A percentile compares a stretch with the other conserved stretches of the same genome.
These are phyloP conservation scores for Dolichotis patagonum DNA, from an alignment of 2,113 vertebrate species.

Conservation along the genomic window DNA sequence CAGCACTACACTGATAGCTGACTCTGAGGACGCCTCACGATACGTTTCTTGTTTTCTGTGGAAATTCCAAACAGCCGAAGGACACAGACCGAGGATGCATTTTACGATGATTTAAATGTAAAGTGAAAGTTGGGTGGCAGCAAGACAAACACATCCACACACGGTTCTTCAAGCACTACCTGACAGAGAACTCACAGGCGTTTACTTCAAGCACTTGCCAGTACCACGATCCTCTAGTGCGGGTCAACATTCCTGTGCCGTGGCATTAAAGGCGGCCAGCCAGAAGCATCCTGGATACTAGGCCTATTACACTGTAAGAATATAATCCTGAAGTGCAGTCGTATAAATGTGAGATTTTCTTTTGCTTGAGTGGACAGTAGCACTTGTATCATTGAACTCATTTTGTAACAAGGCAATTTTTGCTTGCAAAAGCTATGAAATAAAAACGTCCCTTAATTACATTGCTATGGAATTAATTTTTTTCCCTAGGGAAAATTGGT, in stretches of 20 bases:
- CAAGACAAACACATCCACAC: slow-evolving; percentile 76
- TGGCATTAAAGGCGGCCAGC: slow-evolving; percentile 84
- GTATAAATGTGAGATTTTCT: slow-evolving; percentile 93
- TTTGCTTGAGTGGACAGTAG: slow-evolving; percentile 96
- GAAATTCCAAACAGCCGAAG: slow-evolving; percentile 81
- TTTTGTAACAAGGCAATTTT: slow-evolving; percentile 97
- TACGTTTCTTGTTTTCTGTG: slow-evolving; percentile 12
- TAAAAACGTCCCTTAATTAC: slow-evolving; percentile 89
- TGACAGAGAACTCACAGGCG: slow-evolving; percentile 83
- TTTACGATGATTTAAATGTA: slow-evolving; percentile 73
- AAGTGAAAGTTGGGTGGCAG: slow-evolving; percentile 60
- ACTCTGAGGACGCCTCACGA: slow-evolving; percentile 89
- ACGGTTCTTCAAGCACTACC: slow-evolving; percentile 80
- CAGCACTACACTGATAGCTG: slow-evolving; percentile 85
- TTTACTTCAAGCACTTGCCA: slow-evolving; percentile 85
- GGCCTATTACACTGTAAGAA: slow-evolving; percentile 85
- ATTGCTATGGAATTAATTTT: slow-evolving; percentile 87
- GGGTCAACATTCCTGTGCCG: slow-evolving; percentile 88
- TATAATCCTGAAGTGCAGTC: slow-evolving; percentile 91
- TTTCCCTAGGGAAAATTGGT: slow-evolving; percentile 77
- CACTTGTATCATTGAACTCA: slow-evolving; percentile 92
- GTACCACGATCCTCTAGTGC: slow-evolving; percentile 83
- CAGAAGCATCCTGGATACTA: slow-evolving; percentile 85
- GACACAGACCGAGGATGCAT: slow-evolving; percentile 71
- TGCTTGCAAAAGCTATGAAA: slow-evolving; percentile 94